Evolutionary conservation across 2,888 invertebrate species (phyloP).

Genomic region (Mechanitis messenoides): DNA sequence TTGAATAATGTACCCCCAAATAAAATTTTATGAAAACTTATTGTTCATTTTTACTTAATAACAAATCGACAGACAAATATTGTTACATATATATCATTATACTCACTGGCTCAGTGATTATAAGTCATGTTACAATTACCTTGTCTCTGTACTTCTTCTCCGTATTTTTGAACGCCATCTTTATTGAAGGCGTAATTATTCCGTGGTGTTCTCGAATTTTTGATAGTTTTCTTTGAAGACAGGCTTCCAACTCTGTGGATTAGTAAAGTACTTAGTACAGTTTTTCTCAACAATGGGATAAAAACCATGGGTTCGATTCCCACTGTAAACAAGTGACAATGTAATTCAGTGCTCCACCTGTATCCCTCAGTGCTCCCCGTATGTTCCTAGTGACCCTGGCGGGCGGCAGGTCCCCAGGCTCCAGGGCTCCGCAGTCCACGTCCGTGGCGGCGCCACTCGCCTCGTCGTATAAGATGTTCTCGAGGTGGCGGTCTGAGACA

Average conservation of each 20-base stretch:
- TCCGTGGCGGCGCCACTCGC: slow-evolving; percentile 39
- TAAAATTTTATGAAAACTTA: too few species aligned
- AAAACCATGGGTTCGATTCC: background rate
- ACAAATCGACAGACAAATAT: too few species aligned
- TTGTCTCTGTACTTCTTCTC: background rate
- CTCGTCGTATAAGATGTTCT: slow-evolving; percentile 44
- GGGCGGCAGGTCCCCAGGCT: slow-evolving; percentile 41
- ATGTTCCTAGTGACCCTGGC: slow-evolving; percentile 47
- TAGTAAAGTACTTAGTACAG: background rate
- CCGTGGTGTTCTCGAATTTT: slow-evolving; percentile 32
- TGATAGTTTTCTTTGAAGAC: slow-evolving; percentile 36
- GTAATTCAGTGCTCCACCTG: too few species aligned
- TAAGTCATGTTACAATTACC: background rate
- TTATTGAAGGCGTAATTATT: slow-evolving; percentile 34
- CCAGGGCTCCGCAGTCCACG: slow-evolving; percentile 50
- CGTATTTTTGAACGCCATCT: slow-evolving; percentile 38
- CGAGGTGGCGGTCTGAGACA: slow-evolving; percentile 54
- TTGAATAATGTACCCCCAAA: too few species aligned
- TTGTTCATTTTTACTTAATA: too few species aligned
- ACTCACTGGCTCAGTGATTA: too few species aligned
- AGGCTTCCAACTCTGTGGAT: slow-evolving; percentile 45
- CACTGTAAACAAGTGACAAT: background rate
- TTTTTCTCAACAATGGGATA: background rate
- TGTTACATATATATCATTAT: too few species aligned
- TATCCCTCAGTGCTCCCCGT: slow-evolving; percentile 37